Evolutionary conservation across 2,888 invertebrate genomes (phyloP).

Genomic region (Pterostichus niger): DNA sequence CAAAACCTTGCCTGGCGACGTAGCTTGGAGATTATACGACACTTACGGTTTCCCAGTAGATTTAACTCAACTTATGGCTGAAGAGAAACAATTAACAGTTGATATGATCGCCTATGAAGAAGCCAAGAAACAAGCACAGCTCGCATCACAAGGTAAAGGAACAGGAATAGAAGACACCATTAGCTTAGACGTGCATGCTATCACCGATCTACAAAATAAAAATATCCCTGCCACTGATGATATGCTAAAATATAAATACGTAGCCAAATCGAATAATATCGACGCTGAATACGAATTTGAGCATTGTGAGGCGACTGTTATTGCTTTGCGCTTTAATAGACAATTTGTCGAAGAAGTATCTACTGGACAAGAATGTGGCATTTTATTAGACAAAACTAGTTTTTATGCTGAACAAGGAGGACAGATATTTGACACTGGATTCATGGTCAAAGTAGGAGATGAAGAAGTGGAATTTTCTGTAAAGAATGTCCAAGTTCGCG

Average conservation of each 20-base stretch:
- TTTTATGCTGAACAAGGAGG: constrained; percentile 99
- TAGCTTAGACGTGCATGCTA: constrained; percentile 96
- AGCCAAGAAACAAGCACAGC: constrained; percentile 92
- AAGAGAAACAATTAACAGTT: constrained; percentile 93
- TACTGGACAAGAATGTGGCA: constrained; percentile 93
- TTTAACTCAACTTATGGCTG: constrained; percentile 97
- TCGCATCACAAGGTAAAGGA: constrained; percentile 92
- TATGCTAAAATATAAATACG: constrained; percentile 93
- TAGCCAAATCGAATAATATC: constrained; percentile 81
- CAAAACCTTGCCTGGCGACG: constrained; percentile 92
- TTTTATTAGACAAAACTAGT: constrained; percentile 93
- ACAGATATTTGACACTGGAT: constrained; percentile 98
- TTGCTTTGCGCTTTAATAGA: constrained; percentile 90
- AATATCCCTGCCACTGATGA: constrained; percentile 92
- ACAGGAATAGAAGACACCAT: constrained; percentile 90
- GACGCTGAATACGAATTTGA: constrained; percentile 89
- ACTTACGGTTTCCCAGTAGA: constrained; percentile 99
- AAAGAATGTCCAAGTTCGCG: constrained; percentile 95
- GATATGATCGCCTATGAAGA: constrained; percentile 96
- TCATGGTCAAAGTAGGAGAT: constrained; percentile 89
- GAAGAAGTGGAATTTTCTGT: constrained; percentile 95
- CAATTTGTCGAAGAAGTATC: constrained; percentile 90
- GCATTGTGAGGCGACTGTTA: constrained; percentile 86
- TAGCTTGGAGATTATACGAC: constrained; percentile 98
- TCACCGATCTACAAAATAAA: constrained; percentile 91